Base-by-base conservation (phyloP, 23 tunicate genomes). In the Oikopleura vanhoeffeni region DNA sequence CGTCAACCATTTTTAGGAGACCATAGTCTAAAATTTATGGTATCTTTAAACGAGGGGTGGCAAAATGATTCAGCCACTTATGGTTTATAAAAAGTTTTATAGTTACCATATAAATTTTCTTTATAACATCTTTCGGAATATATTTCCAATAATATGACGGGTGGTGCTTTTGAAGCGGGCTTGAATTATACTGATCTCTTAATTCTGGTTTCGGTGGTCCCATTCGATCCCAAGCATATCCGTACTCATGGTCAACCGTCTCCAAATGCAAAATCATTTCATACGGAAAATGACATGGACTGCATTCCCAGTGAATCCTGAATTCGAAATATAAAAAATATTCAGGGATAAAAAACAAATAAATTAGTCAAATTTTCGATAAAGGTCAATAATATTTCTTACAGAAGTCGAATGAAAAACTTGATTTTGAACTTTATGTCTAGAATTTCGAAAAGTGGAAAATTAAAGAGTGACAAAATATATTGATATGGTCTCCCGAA, bases 251-350 rank as follows among this genome's bases (percentile, higher is more conserved):
- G 32, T 71, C 38, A 2, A 71, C 79, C 27, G 27, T 2, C 35
- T 71, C 79, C 27, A 71, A 30, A 30, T 71, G 79, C 79, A 71
- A 2, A 71, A 71, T 71, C 79, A 71, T 13, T 3, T 71, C 79
- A 30, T 71, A 71, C 32, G 27, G 34, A 30, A 71, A 71, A 71
- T 71, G 79, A 38, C 79, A 71, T 38, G 79, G 79, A 30, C 38
- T 71, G 38, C 79, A 71, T 71, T 71, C 79, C 79, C 79, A 71
- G 79, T 71, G 79, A 32, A 71, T 38, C 4, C 79, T 71, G 13
- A 8, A 49, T n/a, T n/a, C n/a, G n/a, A n/a, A n/a, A n/a, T n/a
- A 49, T 49, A 49, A 49, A 49, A 49, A 24, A 8, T 49, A 24
- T 49, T 49, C 13, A 49, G 24, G 18, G 18, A 13, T 8, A 49